Evolutionary conservation across 2,113 vertebrate species (phyloP), one percentile per base, ranked within the genome.

Genomic region (Spilogale gracilis): DNA sequence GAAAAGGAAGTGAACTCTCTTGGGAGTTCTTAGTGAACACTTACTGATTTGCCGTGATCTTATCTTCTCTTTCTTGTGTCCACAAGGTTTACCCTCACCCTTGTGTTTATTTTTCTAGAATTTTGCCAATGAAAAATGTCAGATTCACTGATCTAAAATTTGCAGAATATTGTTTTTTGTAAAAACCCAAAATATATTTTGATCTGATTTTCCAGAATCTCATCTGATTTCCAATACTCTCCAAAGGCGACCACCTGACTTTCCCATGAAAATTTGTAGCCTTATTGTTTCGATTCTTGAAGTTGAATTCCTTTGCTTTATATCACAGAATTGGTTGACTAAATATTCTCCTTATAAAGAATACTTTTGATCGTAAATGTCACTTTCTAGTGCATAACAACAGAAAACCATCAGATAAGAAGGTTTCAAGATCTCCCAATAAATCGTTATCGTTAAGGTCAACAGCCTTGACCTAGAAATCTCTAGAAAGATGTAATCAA

Each of bases 301-400:
- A 43, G 50, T 32, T 86, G 65, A 48, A 25, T 85, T 69, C 67
- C n/a, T 89, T 96, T 61, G 50, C 20, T 81, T 89, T 84, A 54
- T 89, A n/a, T 21, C 9, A 85, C 63, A 81, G 84, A 92, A 63
- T 56, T 58, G 27, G 48, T 88, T 2, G 50, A n/a, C 52, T 90
- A 43, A 74, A 14, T 20, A 50, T 78, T 97, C 96, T 95, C 43
- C n/a, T 88, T 69, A 48, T 61, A 76, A 88, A 69, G 61, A 80
- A 16, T 6, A 91, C 20, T 74, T 96, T 92, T 96, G 23, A 88
- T 82, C 8, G 48, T 32, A 63, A 86, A 27, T 87, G 18, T 52
- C 27, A 43, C 27, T 85, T 17, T 84, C 54, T 85, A 67, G 11
- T 20, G 4, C 20, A 56, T 45, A 65, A 93, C 1, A 80, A 21